A percentile compares a stretch with the other conserved stretches of the same genome.
Conservation (phyloP, 2,797 vertebrate species). For the Esox masquinongy region DNA sequence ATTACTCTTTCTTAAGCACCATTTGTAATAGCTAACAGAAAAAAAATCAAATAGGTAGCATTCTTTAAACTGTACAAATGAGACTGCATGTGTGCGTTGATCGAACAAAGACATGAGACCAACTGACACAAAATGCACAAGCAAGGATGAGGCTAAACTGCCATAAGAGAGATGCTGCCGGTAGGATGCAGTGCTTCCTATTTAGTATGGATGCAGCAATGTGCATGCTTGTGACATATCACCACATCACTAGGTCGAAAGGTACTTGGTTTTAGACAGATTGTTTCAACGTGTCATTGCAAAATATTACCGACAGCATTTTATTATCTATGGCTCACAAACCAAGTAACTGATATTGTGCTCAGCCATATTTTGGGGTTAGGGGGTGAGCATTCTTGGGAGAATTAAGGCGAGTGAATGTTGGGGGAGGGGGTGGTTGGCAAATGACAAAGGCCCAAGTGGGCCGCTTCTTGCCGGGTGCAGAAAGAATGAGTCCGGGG, state of each 20-base stretch:
- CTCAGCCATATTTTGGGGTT: slow-evolving; percentile 60
- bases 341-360: slow-evolving; percentile 32
- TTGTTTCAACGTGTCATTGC: background rate
- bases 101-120: background rate
- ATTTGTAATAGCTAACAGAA: background rate
- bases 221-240: background rate
- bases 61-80: background rate
- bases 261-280: background rate
- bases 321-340: background rate
- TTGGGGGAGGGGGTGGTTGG: slow-evolving; percentile 77
- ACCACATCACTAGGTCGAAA: background rate
- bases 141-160: background rate
- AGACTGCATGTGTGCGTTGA: background rate
- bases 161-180: background rate
- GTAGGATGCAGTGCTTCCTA: background rate
- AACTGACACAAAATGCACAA: background rate
- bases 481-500: slow-evolving; percentile 44
- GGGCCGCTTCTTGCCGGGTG: slow-evolving; percentile 73
- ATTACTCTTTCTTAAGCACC: background rate
- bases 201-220: background rate
- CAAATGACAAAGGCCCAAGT: slow-evolving; percentile 81
- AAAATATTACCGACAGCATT: slow-evolving; percentile 4
- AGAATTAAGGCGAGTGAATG: slow-evolving; percentile 47
- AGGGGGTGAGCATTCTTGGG: slow-evolving; percentile 70
- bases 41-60: background rate